Evolutionary conservation across 1,140 invertebrate genomes (phyloP), one percentile per base, ranked within the genome.

Genomic region (Helicoverpa zea): DNA sequence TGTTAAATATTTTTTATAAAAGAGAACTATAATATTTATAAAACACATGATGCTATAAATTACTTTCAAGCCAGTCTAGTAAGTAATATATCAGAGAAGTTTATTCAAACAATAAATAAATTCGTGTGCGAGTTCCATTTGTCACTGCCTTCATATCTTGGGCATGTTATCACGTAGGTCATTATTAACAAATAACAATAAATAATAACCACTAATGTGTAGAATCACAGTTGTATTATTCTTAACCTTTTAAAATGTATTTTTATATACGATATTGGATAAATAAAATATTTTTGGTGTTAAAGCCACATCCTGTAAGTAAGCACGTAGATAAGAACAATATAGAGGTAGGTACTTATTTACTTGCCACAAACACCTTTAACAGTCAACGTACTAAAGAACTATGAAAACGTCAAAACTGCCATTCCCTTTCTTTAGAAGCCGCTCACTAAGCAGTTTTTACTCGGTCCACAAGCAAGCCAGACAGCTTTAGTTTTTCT

Each of bases 401-500:
- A 43, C 35, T 43, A 43, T 43, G 35, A 43, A 43, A 43, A 43
- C 35, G 35, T 43, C 35, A 43, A 43, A 43, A 43, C 35, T 29
- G 59, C 18, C 3, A 5, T n/a, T 11, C 47, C 29, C 23, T 23
- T 9, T 47, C n/a, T 16, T 18, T 23, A 52, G 14, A 49, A n/a
- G 35, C 11, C 47, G 13, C 12, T 9, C 23, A 9, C 2, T 18
- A 61, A 47, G n/a, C 7, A 4, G 13, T 16, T 30, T 64, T 52
- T 29, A 16, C 16, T 18, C 23, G 13, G 11, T 30, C 12, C 23
- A 66, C 47, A 77, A 64, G 29, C n/a, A 35, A 75, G 14, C 16
- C 54, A 75, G 35, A 52, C n/a, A 61, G n/a, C 35, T 61, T 61
- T 61, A 75, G 35, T 54, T 23, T 75, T 49, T 18, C 47, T 49